Evolutionary conservation across 1,140 invertebrate species (phyloP), one percentile per base, ranked within the genome.

Genomic region (Lerema accius): DNA sequence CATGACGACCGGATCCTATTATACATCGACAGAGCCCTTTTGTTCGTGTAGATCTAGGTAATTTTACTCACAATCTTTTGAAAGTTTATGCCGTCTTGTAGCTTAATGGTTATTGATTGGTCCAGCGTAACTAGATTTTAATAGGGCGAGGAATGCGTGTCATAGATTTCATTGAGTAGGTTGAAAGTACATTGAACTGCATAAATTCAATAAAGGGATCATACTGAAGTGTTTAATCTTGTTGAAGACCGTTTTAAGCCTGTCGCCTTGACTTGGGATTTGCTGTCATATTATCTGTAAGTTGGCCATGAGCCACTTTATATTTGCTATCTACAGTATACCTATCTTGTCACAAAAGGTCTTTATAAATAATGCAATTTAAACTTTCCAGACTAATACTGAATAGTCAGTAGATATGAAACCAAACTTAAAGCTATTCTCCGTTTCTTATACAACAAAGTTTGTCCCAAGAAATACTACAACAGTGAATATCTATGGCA

Each of bases 1-100:
- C 76, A 69, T 80, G 78, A 78, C 74, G 73, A 73, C 53, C 71
- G 75, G 70, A 76, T 78, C 76, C 71, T 73, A 81, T 84, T 86
- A 81, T 76, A 71, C 71, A 67, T 76, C 71, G 71, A 56, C 53
- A 32, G 78, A 73, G 71, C 78, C 40, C 53, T 82, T 84, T 82
- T 77, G 63, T 65, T 55, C 55, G 50, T 64, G 23, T 56, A 19
- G 23, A 45, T 42, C 53, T 45, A 43, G 19, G 53, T 56, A 56
- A 56, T 56, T 56, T 43, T 23, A 43, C 53, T 56, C 17, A 14
- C 28, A 45, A 56, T 56, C 14, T 45, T 56, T 56, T 56, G 14
- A 40, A 32, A 56, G 11, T 56, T 56, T 56, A 10, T 45, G 19
- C 14, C 19, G 7, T 42, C 37, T 56, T 43, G 53, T 19, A 39